phyloP scores from a whole-genome alignment of 2,113 vertebrate genomes.

The Dipodomys spectabilis region DNA sequence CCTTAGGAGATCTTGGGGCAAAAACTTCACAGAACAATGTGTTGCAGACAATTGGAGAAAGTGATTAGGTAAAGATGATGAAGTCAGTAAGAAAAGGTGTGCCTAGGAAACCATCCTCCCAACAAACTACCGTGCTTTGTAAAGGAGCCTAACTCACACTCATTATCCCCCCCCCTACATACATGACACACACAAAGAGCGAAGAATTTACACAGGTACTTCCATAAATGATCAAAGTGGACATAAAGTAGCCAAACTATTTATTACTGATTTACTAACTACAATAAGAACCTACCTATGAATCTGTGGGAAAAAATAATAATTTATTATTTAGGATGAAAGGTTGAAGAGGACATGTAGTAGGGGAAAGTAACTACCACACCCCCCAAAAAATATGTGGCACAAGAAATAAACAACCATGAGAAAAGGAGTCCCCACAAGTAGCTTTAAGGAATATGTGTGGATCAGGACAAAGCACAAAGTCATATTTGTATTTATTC shows the following conservation, averaged over 20 bases:
- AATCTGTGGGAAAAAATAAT: slow-evolving; percentile 10
- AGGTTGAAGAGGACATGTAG: background rate
- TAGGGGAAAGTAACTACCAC: background rate
- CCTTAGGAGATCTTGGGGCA: background rate
- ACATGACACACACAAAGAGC: background rate
- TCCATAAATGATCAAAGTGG: background rate
- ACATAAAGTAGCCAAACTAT: background rate
- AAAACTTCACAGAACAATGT: background rate
- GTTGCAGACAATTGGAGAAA: background rate
- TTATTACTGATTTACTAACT: slow-evolving; percentile 3
- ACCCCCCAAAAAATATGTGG: background rate
- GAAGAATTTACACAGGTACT: background rate
- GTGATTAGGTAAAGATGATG: background rate
- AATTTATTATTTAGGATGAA: background rate
- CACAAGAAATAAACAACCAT: background rate
- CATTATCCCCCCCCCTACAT: background rate
- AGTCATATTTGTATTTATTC: background rate
- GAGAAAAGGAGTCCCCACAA: background rate
- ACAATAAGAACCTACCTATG: background rate
- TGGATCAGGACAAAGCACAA: background rate
- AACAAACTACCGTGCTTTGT: background rate
- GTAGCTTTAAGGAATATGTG: slow-evolving; percentile 7
- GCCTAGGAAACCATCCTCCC: background rate
- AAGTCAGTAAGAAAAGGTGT: background rate
- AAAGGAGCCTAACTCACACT: background rate